Evolutionary conservation across 2,797 vertebrate genomes (phyloP), one percentile per base, ranked within the genome.

Genomic region (Ceyx erithaca): DNA sequence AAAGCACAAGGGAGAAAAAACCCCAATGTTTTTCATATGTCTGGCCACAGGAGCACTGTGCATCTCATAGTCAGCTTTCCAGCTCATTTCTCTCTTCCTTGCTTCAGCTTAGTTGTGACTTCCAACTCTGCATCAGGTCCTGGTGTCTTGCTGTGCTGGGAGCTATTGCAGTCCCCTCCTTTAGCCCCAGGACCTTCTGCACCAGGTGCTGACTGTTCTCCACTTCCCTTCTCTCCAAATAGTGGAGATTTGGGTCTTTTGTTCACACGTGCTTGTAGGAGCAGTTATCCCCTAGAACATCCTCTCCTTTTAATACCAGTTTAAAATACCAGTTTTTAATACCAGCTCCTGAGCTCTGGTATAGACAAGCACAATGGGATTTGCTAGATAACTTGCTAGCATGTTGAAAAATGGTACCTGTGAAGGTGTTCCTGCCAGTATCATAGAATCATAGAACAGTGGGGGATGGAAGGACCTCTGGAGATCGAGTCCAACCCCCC

Each of bases 311-410:
- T 54, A 3, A 57, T 40, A 30, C 13, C n/a, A n/a, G n/a, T n/a
- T n/a, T n/a, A n/a, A n/a, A n/a, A n/a, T n/a, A n/a, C n/a, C n/a
- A n/a, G n/a, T n/a, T 49, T 14, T 43, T 54, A 3, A 57, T 40
- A 30, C 13, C 10, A 21, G 22, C 45, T 73, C 41, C 18, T 49
- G 69, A 75, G 19, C 12, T 71, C 4, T 4, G 9, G 3, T 49
- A 9, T 9, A n/a, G 30, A 19, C 10, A 87, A 7, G 2, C 26
- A 40, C 19, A 0, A 0, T 2, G 63, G 0, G 12, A 89, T 81
- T 59, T 26, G 48, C 30, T 13, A 71, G 71, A 5, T 57, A 52
- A 52, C 7, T 40, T 67, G 10, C 33, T 35, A 46, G 23, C 10
- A 9, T 52, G 85, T 88, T 55, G n/a, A 7, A 22, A 67, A 80